phyloP scores from a whole-genome alignment of 2,113 vertebrate genomes.

The Eupsittula cactorum region DNA sequence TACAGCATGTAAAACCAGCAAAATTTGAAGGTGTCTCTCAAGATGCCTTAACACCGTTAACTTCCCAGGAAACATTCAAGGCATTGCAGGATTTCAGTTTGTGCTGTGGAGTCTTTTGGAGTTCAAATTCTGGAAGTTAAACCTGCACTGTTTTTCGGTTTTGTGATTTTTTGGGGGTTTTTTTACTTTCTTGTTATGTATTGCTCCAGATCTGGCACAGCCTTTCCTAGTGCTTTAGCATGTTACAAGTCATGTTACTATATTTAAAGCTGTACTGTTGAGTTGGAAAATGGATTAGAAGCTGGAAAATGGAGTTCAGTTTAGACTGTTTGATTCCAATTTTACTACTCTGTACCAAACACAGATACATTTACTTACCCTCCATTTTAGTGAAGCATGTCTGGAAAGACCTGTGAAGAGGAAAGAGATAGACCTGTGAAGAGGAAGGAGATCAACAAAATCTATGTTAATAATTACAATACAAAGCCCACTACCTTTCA shows the following conservation, averaged over 20 bases:
- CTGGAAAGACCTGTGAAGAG: neutral
- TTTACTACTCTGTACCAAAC: neutral
- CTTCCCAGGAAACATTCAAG: neutral
- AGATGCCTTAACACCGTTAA: neutral
- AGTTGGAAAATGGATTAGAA: neutral
- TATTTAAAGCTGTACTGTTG: neutral
- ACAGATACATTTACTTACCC: slow-evolving; percentile 2
- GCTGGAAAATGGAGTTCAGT: neutral
- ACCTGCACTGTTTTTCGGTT: neutral
- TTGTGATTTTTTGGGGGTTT: rapidly evolving
- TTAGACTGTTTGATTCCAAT: neutral
- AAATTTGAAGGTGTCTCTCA: slow-evolving; percentile 1
- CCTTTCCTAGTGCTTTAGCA: neutral
- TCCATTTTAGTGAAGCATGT: neutral
- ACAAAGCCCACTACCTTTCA: neutral
- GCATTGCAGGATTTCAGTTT: neutral
- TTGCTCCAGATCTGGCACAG: neutral
- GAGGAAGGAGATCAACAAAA: neutral
- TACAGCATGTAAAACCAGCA: neutral
- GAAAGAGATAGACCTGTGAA: neutral
- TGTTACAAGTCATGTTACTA: neutral
- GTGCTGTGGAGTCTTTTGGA: neutral
- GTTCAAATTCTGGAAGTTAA: neutral
- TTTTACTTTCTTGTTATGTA: neutral
- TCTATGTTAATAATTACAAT: neutral